Evolutionary conservation across 2,113 vertebrate species (phyloP).

Genomic region (Cyanoliseus patagonus): DNA sequence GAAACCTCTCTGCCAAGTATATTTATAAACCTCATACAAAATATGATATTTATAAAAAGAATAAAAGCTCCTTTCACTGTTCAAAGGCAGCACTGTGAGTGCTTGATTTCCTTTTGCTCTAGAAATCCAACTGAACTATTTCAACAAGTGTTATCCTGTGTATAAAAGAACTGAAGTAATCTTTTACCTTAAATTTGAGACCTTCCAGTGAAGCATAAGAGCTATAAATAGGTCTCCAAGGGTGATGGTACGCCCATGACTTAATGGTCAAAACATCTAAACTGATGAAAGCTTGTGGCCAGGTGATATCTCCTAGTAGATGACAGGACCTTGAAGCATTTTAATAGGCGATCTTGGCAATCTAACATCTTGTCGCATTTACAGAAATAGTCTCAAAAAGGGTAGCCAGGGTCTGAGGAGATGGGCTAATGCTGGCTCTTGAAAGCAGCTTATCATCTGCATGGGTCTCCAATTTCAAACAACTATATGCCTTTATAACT

Average conservation of each 20-base stretch:
- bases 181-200: background rate
- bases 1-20: slow-evolving; percentile 18
- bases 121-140: background rate
- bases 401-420: background rate
- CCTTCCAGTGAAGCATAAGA: background rate
- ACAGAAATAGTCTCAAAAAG: background rate
- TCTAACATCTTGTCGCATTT: background rate
- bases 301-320: background rate
- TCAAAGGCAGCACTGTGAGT: background rate
- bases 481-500: background rate
- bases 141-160: background rate
- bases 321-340: background rate
- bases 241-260: background rate
- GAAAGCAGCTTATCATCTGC: background rate
- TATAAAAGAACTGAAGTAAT: background rate
- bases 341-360: background rate
- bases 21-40: slow-evolving; percentile 51
- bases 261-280: background rate
- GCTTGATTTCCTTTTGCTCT: background rate
- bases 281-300: background rate
- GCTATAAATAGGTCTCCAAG: background rate
- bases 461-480: slow-evolving; percentile 13
- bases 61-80: slow-evolving; percentile 26
- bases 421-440: background rate
- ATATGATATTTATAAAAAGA: slow-evolving; percentile 19